phyloP scores from a whole-genome alignment of 2,888 invertebrate genomes.

The Lepidochitona cinerea region DNA sequence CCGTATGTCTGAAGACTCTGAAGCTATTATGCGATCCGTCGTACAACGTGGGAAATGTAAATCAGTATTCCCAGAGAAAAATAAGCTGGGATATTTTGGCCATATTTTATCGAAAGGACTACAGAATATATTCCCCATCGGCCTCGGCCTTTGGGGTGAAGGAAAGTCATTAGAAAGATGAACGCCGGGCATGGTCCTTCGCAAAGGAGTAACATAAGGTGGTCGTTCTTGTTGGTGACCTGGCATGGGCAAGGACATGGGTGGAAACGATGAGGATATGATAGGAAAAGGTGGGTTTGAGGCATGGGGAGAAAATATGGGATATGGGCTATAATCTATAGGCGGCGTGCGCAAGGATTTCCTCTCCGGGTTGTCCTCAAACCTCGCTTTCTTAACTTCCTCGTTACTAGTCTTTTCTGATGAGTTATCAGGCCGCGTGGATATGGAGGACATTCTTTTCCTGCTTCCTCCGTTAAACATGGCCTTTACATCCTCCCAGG shows the following conservation, averaged over 20 bases:
- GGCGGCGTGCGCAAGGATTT: not conserved
- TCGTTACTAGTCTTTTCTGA: constrained; percentile 2
- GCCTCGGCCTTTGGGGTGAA: not conserved
- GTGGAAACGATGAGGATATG: constrained; percentile 33
- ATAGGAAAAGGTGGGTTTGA: constrained; percentile 40
- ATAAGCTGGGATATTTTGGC: not conserved
- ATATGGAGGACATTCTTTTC: constrained; percentile 75
- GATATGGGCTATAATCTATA: constrained; percentile 29
- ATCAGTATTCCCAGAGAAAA: not conserved
- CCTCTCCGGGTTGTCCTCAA: not conserved
- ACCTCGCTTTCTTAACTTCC: not conserved
- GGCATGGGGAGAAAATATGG: constrained; percentile 40
- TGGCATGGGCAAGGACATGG: constrained; percentile 38
- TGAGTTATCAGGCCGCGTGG: not conserved
- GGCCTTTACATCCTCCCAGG: constrained; percentile 98
- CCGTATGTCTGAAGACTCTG: not conserved
- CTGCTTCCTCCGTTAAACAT: constrained; percentile 98
- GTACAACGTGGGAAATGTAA: not conserved
- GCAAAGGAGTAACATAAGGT: constrained; percentile 20
- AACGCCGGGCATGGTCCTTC: constrained; percentile 31
- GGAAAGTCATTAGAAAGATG: constrained; percentile 27
- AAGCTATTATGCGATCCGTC: not conserved
- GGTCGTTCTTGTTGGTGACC: constrained; percentile 26
- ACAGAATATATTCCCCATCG: not conserved
- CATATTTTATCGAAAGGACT: not conserved